Base-by-base conservation (phyloP, 2,797 vertebrate species). In the Paratrypauchen microcephalus region DNA sequence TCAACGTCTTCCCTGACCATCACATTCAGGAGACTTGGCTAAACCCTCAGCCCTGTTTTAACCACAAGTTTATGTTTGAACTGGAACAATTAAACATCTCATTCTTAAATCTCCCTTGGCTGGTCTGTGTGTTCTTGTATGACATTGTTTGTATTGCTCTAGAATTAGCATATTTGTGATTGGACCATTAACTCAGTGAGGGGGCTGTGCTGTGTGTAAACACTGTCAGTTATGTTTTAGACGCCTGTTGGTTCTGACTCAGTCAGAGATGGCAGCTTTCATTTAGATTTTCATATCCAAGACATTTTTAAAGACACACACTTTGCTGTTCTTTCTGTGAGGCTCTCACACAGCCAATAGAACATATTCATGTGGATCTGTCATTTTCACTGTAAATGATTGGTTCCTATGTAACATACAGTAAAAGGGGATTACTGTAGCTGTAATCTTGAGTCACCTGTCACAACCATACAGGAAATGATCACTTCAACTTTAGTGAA, bases 191-290 rank as follows among this genome's bases (percentile, higher is more conserved):
- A 68, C 32, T 19, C 47, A 23, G 57, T 77, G 72, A 74, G 79
- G 66, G 45, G 48, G 77, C 70, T 63, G 74, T 69, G 70, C 65
- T 70, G 65, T 73, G 71, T 79, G 69, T 79, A 68, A 79, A 76
- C 71, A 74, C 28, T 61, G 62, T 74, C 66, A 60, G 69, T 68
- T 58, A 19, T 72, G 54, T 50, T 69, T 76, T 19, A 48, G 48
- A 61, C 36, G 55, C 28, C 66, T 60, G 55, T 21, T 73, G 62
- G 48, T 61, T 68, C 61, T 66, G 60, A 58, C 57, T 79, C 58
- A 73, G 50, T 75, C 66, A 30, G 58, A 48, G 50, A 23, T 74
- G 74, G 57, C 54, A 48, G 32, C 19, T 11, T 69, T 76, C 45
- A 75, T 69, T 24, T 69, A 45, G 15, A 18, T 30, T 68, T 66